A percentile compares a stretch with the other conserved stretches of the same genome.
These are phyloP conservation scores for Drosophila athabasca DNA, from an alignment of 1,140 invertebrate species.

Conservation along the genomic window DNA sequence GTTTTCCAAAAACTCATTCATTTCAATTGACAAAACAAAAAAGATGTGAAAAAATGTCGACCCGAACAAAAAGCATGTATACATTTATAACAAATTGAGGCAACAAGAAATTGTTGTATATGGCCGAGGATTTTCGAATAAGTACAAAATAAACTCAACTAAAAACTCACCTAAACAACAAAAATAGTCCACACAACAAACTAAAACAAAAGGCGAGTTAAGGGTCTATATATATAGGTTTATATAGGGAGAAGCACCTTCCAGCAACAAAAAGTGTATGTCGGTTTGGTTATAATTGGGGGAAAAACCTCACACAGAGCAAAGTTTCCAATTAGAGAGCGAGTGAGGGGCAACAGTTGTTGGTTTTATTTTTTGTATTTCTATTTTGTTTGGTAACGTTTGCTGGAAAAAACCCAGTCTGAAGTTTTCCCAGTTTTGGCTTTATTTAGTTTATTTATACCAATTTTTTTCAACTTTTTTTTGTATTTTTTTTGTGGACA, in stretches of 20 bases:
- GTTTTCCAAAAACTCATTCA: constrained; percentile 14
- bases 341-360: constrained; percentile 17
- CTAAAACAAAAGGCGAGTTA: neutral
- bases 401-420: constrained; percentile 31
- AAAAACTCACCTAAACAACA: neutral
- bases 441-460: constrained; percentile 13
- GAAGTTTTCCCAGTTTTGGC: constrained; percentile 42
- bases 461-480: constrained; percentile 1
- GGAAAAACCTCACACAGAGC: constrained; percentile 45
- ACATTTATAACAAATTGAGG: constrained; percentile 18
- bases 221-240: constrained; percentile 3
- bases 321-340: constrained; percentile 63
- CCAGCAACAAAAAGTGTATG: constrained; percentile 38
- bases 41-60: neutral
- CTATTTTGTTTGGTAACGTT: constrained; percentile 24
- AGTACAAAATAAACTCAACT: neutral
- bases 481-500: neutral
- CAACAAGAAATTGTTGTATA: constrained; percentile 7
- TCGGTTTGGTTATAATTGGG: constrained; percentile 49
- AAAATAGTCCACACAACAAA: neutral
- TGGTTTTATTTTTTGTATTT: constrained; percentile 19
- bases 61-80: neutral
- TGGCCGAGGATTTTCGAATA: constrained; percentile 7
- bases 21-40: constrained; percentile 1
- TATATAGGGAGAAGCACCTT: neutral